Evolutionary conservation across 2,888 invertebrate genomes (phyloP).

Genomic region (Epicampocera succincta): DNA sequence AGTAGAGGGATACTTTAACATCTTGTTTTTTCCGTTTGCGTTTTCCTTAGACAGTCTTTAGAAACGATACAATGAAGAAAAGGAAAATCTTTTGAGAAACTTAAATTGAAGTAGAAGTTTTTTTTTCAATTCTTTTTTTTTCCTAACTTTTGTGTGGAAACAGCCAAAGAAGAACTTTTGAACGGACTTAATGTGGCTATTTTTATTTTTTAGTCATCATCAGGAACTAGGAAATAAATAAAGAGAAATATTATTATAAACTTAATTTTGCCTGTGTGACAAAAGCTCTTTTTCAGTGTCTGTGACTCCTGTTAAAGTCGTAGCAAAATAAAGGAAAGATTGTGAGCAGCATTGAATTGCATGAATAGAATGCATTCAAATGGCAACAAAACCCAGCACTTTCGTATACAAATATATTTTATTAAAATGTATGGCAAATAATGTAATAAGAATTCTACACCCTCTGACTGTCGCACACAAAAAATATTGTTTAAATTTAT

Average conservation of each 20-base stretch:
- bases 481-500: conserved; percentile 50
- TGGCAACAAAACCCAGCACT: conserved; percentile 32
- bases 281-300: conserved; percentile 55
- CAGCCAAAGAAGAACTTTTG: conserved; percentile 36
- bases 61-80: conserved; percentile 38
- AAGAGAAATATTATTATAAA: conserved; percentile 49
- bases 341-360: conserved; percentile 56
- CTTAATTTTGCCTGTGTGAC: conserved; percentile 65
- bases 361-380: conserved; percentile 58
- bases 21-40: conserved; percentile 26
- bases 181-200: conserved; percentile 63
- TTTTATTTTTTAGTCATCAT: conserved; percentile 16
- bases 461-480: background rate
- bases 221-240: conserved; percentile 4
- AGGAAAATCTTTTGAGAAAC: conserved; percentile 44
- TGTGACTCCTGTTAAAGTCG: conserved; percentile 46
- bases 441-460: conserved; percentile 13
- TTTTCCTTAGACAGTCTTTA: conserved; percentile 32
- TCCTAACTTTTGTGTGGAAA: conserved; percentile 7
- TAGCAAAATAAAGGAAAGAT: conserved; percentile 25
- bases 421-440: conserved; percentile 57
- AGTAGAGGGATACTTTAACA: conserved; percentile 45
- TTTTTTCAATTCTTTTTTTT: conserved; percentile 7
- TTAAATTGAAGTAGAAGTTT: conserved; percentile 55
- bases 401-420: conserved; percentile 43